Conservation (phyloP, 2,113 vertebrate genomes). For the Oreochromis spilurus region DNA sequence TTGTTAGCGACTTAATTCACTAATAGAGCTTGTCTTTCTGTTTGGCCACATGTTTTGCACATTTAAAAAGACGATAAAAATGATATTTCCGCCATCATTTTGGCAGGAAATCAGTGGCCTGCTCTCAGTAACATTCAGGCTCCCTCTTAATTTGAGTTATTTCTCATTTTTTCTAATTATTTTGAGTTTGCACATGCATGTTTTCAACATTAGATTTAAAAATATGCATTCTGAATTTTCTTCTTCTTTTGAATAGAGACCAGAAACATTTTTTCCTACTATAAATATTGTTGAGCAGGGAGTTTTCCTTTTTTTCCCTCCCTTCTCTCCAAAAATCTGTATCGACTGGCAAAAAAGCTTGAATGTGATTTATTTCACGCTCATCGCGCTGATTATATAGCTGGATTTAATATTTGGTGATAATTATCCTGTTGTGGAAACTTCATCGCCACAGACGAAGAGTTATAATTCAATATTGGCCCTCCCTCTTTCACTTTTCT, state of each 20-base stretch:
- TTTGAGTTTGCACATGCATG: neutral
- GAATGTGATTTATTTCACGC: neutral
- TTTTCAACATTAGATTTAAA: neutral
- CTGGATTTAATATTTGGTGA: neutral
- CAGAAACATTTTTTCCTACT: neutral
- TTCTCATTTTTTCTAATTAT: neutral
- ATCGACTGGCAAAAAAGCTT: neutral
- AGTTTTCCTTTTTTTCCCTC: neutral
- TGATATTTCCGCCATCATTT: neutral
- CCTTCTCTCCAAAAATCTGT: neutral
- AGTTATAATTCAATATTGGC: neutral
- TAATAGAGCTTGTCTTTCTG: neutral
- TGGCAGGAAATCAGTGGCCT: neutral
- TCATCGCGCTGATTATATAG: neutral
- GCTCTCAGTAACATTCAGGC: neutral
- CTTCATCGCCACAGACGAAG: neutral
- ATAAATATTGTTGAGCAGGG: neutral
- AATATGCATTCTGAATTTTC: neutral
- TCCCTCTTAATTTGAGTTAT: neutral
- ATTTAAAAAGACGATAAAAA: neutral
- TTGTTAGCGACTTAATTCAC: neutral
- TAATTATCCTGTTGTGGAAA: slow-evolving; percentile 15
- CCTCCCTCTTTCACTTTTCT: neutral
- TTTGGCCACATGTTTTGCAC: neutral
- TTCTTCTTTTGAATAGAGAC: neutral